phyloP scores from a whole-genome alignment of 2,113 vertebrate genomes.

The Plecturocebus donacophilus region DNA sequence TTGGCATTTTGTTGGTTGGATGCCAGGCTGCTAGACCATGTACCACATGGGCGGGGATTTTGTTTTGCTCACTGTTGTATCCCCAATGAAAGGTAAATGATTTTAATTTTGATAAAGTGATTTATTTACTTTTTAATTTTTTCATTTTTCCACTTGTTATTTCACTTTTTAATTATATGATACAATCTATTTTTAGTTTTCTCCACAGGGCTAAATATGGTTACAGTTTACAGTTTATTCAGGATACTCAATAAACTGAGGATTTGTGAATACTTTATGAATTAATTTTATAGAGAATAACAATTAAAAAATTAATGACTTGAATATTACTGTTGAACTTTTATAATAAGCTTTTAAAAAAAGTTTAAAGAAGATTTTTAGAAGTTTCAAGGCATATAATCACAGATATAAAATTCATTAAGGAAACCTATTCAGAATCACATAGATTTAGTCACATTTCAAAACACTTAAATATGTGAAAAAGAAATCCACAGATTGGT shows the following conservation, averaged over 20 bases:
- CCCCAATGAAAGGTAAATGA: not conserved
- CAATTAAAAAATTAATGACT: not conserved
- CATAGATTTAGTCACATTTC: not conserved
- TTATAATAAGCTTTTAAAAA: constrained; percentile 13
- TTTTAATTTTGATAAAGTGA: constrained; percentile 31
- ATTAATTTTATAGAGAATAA: constrained; percentile 34
- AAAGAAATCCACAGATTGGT: not conserved
- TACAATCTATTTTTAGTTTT: constrained; percentile 1
- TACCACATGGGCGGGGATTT: not conserved
- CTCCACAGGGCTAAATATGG: not conserved
- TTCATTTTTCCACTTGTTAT: not conserved
- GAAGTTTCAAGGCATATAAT: not conserved
- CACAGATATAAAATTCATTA: not conserved
- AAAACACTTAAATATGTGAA: constrained; percentile 26
- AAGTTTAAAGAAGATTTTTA: constrained; percentile 39
- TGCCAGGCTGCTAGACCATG: not conserved
- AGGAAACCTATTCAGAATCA: constrained; percentile 16
- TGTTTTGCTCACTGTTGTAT: not conserved
- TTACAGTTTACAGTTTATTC: constrained; percentile 19
- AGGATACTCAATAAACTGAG: not conserved
- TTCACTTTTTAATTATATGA: constrained; percentile 23
- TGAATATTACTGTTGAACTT: not conserved
- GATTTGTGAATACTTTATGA: constrained; percentile 34
- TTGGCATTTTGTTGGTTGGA: not conserved
- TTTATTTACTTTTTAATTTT: constrained; percentile 11